Evolutionary conservation across 2,113 vertebrate genomes (phyloP), one percentile per base, ranked within the genome.

Genomic region (Salvelinus alpinus): DNA sequence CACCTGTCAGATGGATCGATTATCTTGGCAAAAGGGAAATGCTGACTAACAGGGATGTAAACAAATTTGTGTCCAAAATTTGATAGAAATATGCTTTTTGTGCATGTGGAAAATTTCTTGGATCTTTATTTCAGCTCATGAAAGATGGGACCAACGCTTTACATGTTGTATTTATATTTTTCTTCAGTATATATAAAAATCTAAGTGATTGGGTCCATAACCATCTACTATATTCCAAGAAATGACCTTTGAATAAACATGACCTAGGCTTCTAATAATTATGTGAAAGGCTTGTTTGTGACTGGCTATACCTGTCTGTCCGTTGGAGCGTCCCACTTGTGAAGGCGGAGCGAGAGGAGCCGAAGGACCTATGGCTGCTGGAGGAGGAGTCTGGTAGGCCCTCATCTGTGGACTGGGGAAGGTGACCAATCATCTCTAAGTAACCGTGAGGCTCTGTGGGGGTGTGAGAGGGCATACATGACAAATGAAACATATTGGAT

Each of bases 371-470:
- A 75, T 93, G 94, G 78, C 93, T 93, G 75, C 89, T 82, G 29
- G 85, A 31, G 71, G 94, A 79, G 0, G 71, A 47, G 22, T 87
- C 84, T 38, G 93, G 86, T 70, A 94, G 79, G 44, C 79, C 0
- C 34, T 88, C 88, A 76, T 94, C 93, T 70, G 89, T 90, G 74
- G 88, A 86, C 79, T 78, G 85, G 78, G 85, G 29, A 0, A 90
- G 12, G 54, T 90, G 94, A 70, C 81, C 84, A 51, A 91, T 85
- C 65, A 80, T 78, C 76, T 96, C 95, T 0, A 76, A 7, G 77
- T 89, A 95, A 85, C 91, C 90, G 12, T 51, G 92, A 31, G 90
- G 84, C 44, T 97, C 97, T 98, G 88, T 47, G 80, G 60, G 34
- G 69, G 51, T 24, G 20, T 77, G 22, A 68, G 29, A 65, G 34